Conservation (phyloP, 2,888 invertebrate species). For the Netelia fuscicornis region DNA sequence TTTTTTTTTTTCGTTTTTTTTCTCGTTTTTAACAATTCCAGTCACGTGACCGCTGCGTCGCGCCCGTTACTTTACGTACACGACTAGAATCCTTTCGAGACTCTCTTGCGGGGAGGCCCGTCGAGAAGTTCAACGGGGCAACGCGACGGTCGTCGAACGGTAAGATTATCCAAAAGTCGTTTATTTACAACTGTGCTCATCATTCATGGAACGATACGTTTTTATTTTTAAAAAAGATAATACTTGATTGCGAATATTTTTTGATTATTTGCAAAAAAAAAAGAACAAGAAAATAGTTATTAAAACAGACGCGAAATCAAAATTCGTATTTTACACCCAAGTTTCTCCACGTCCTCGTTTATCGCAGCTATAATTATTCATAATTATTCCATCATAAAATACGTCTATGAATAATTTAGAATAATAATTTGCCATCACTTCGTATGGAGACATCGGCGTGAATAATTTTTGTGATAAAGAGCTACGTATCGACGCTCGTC, state of each 20-base stretch:
- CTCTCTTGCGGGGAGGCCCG: constrained; percentile 10
- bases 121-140: not conserved
- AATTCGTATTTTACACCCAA: too few relatives aligned
- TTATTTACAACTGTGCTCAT: not conserved
- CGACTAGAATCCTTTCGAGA: constrained; percentile 46
- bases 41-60: constrained; percentile 44
- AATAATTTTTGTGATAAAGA: too few relatives aligned
- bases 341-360: not conserved
- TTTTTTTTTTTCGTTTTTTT: constrained; percentile 15
- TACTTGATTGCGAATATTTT: not conserved
- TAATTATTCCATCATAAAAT: not conserved
- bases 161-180: constrained; percentile 4
- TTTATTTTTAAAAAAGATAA: not conserved
- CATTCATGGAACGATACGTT: not conserved
- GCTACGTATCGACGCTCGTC: too few relatives aligned
- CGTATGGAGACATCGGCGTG: too few relatives aligned
- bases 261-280: not conserved
- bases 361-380: not conserved
- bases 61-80: constrained; percentile 59
- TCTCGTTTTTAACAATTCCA: constrained; percentile 37
- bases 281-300: too few relatives aligned
- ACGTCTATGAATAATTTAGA: too few relatives aligned
- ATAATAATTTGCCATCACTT: too few relatives aligned
- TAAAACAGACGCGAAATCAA: too few relatives aligned
- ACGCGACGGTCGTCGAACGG: constrained; percentile 4